A percentile compares a stretch with the other conserved stretches of the same genome.
These are phyloP conservation scores for Ageneiosus marmoratus DNA, from an alignment of 2,113 vertebrate species.

Conservation along the genomic window DNA sequence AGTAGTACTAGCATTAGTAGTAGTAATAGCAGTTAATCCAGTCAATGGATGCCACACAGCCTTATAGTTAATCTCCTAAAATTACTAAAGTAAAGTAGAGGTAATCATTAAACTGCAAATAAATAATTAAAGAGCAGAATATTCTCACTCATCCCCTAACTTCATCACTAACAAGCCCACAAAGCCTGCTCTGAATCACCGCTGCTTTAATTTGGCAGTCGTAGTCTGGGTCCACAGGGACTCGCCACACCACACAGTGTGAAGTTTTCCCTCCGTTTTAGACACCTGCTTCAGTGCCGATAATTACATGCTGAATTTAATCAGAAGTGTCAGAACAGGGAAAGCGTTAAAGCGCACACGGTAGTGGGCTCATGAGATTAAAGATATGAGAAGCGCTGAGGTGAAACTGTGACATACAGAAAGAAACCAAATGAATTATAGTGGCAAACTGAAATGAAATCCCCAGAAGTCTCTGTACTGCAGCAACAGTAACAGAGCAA, in stretches of 20 bases:
- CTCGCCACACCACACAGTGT: background rate
- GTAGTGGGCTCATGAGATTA: background rate
- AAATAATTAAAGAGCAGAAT: background rate
- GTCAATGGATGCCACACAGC: background rate
- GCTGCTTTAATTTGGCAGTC: background rate
- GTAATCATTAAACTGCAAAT: background rate
- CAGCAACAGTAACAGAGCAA: background rate
- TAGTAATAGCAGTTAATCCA: background rate
- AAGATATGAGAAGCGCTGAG: background rate
- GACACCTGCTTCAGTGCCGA: background rate
- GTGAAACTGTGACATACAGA: background rate
- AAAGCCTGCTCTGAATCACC: background rate
- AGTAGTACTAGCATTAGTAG: background rate
- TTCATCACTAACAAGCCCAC: background rate
- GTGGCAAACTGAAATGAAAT: background rate
- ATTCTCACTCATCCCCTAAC: background rate
- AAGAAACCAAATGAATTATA: background rate
- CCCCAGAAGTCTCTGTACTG: constrained; percentile 3
- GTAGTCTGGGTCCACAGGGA: background rate
- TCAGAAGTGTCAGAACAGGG: constrained; percentile 5
- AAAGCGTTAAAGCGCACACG: background rate
- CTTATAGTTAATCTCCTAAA: background rate
- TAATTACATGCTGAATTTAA: constrained; percentile 17
- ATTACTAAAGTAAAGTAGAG: background rate
- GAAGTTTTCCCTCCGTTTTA: background rate